Conservation (phyloP, 2,797 vertebrate genomes). For the Ctenopoma multispine region DNA sequence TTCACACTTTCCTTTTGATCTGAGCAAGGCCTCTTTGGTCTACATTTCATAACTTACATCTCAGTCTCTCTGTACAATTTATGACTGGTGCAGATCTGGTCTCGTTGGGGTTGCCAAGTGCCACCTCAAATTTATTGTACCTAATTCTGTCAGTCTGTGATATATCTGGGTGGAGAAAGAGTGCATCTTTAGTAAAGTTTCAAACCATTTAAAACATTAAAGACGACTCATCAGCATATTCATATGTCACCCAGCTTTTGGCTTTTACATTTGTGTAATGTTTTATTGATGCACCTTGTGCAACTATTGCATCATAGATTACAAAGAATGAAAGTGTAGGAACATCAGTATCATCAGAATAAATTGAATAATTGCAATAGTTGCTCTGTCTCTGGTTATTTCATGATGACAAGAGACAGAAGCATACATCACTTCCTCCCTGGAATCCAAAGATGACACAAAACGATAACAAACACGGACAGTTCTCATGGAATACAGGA, state of each 20-base stretch:
- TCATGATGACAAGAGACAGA: constrained; percentile 57
- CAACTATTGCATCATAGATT: constrained; percentile 80
- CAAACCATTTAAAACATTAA: constrained; percentile 61
- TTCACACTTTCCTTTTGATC: constrained; percentile 68
- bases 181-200: constrained; percentile 52
- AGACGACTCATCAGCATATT: constrained; percentile 62
- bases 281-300: constrained; percentile 77
- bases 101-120: constrained; percentile 24
- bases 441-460: constrained; percentile 59
- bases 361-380: constrained; percentile 75
- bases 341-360: constrained; percentile 76
- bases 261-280: constrained; percentile 61
- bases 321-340: constrained; percentile 64
- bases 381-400: constrained; percentile 71
- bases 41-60: constrained; percentile 35
- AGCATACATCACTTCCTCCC: constrained; percentile 49
- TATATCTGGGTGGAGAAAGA: constrained; percentile 7
- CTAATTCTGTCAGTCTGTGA: constrained; percentile 49
- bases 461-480: constrained; percentile 57
- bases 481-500: constrained; percentile 25
- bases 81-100: constrained; percentile 20
- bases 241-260: constrained; percentile 64
- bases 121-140: constrained; percentile 43
- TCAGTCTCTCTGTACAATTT: constrained; percentile 11
- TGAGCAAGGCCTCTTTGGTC: constrained; percentile 43